A percentile compares a stretch with the other conserved stretches of the same genome.
These are phyloP conservation scores for Cheilosia impressa DNA, from an alignment of 2,888 invertebrate species.

Conservation along the genomic window DNA sequence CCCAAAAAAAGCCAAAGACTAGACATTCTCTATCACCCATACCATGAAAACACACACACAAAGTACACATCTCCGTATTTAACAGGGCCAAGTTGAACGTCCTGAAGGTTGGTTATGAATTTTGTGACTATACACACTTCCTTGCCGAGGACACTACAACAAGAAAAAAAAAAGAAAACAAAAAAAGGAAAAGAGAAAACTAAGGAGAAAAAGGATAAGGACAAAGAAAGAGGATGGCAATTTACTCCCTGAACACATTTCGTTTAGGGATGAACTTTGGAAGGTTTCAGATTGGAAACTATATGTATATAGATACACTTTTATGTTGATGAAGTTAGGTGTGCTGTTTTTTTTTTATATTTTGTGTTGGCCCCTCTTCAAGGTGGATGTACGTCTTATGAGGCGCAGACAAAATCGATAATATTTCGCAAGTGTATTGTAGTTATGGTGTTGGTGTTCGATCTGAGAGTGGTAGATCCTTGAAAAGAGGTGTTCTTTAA, in stretches of 20 bases:
- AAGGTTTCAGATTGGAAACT: conserved; percentile 53
- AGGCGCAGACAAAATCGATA: conserved; percentile 67
- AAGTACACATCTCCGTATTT: conserved; percentile 8
- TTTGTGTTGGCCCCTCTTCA: conserved; percentile 3
- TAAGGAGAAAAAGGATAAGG: conserved; percentile 27
- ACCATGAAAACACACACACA: conserved; percentile 15
- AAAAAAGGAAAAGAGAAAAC: conserved; percentile 3
- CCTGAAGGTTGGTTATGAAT: conserved; percentile 68
- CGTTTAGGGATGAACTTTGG: conserved; percentile 54
- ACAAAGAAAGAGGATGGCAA: conserved; percentile 51
- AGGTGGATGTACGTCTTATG: conserved; percentile 35
- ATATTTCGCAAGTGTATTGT: conserved; percentile 42
- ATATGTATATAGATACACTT: neutral
- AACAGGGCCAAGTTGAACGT: conserved; percentile 71
- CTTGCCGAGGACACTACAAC: conserved; percentile 41
- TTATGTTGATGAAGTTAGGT: conserved; percentile 3
- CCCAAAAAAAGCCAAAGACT: conserved; percentile 51
- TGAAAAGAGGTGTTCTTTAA: neutral
- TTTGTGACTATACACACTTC: conserved; percentile 55
- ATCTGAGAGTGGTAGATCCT: neutral
- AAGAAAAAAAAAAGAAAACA: conserved; percentile 26
- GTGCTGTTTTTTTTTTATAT: neutral
- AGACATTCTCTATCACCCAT: conserved; percentile 41
- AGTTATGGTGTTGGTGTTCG: conserved; percentile 15
- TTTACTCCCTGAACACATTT: conserved; percentile 43